phyloP scores from a whole-genome alignment of 2,797 vertebrate genomes.

The Macropus fuliginosus region DNA sequence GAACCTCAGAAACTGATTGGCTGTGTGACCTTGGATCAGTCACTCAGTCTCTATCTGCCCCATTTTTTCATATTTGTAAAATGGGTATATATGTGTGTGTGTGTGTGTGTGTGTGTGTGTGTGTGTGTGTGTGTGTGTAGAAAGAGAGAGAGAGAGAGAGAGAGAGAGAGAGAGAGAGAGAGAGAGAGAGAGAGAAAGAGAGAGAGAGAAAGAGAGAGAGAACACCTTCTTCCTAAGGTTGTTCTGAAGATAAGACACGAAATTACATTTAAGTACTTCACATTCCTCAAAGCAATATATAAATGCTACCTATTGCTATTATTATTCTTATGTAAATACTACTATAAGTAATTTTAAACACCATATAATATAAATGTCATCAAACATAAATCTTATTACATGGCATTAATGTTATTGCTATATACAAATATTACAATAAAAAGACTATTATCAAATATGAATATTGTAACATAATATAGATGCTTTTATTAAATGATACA shows the following conservation, averaged over 20 bases:
- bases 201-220: too few relatives aligned
- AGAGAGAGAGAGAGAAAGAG: too few relatives aligned
- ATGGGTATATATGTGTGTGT: not conserved
- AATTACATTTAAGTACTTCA: not conserved
- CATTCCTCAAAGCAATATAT: not conserved
- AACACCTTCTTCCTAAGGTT: not conserved
- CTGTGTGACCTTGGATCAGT: not conserved
- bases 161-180: too few relatives aligned
- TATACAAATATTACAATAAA: not conserved
- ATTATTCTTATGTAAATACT: not conserved
- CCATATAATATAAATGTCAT: not conserved
- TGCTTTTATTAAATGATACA: not conserved
- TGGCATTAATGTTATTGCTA: not conserved
- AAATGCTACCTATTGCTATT: not conserved
- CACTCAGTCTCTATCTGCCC: not conserved
- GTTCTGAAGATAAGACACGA: not conserved
- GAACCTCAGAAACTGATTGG: not conserved
- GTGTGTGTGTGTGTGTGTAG: too few relatives aligned
- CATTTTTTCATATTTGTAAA: not conserved
- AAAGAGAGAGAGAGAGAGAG: too few relatives aligned
- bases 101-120: too few relatives aligned
- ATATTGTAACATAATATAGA: not conserved
- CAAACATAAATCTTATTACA: not conserved
- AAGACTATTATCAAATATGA: not conserved
- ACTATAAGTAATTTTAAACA: not conserved